Conservation (phyloP, 2,888 invertebrate genomes). For the Hypomecis punctinalis region DNA sequence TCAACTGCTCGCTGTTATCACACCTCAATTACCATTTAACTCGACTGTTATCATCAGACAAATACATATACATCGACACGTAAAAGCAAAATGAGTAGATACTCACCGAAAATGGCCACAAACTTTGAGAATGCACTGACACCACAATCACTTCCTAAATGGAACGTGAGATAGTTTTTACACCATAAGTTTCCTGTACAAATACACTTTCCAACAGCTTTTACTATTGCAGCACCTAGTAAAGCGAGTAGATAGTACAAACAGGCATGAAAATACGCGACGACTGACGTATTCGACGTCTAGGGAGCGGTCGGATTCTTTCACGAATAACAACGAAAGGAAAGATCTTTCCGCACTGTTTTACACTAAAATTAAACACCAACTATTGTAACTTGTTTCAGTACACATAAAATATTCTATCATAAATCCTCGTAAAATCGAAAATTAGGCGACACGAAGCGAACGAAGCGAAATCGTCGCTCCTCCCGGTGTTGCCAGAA, state of each 20-base stretch:
- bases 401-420: constrained; percentile 65
- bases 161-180: constrained; percentile 79
- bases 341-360: constrained; percentile 56
- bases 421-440: constrained; percentile 72
- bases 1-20: constrained; percentile 38
- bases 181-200: constrained; percentile 72
- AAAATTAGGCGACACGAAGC: constrained; percentile 80
- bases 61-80: constrained; percentile 62
- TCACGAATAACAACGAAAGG: constrained; percentile 55
- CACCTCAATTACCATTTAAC: constrained; percentile 45
- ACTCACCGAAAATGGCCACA: constrained; percentile 82
- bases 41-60: constrained; percentile 51
- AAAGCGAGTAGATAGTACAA: constrained; percentile 76
- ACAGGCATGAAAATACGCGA: constrained; percentile 81
- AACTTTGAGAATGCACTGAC: constrained; percentile 68
- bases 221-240: constrained; percentile 79
- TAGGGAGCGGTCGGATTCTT: constrained; percentile 82
- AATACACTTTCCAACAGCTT: constrained; percentile 84
- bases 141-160: constrained; percentile 69
- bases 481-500: constrained; percentile 55
- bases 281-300: constrained; percentile 73
- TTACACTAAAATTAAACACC: constrained; percentile 63
- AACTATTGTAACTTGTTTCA: constrained; percentile 68
- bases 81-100: constrained; percentile 66
- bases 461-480: constrained; percentile 65